Percentiles rank a stretch among this genome's conserved stretches.
These are phyloP conservation scores for Cerastis rubricosa DNA, from an alignment of 2,888 invertebrate genomes.

Conservation along the genomic window DNA sequence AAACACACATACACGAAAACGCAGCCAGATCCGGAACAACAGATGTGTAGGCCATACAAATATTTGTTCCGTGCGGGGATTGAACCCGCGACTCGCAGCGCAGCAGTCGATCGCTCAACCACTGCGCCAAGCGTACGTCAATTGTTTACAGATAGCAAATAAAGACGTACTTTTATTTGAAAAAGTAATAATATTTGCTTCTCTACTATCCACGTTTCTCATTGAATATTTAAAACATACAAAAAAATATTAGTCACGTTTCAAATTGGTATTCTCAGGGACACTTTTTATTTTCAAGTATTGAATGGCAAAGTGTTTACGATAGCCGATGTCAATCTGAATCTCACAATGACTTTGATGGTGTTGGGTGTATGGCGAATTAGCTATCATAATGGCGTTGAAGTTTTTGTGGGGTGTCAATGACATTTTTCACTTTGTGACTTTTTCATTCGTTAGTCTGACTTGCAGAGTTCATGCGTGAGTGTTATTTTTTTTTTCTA, in stretches of 20 bases:
- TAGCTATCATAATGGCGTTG: slow-evolving; percentile 68
- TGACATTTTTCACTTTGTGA: slow-evolving; percentile 67
- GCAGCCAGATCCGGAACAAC: too few species aligned
- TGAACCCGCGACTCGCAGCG: too few species aligned
- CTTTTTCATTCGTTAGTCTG: slow-evolving; percentile 18
- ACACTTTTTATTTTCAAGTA: slow-evolving; percentile 61
- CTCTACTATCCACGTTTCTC: slow-evolving; percentile 30
- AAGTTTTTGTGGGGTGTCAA: slow-evolving; percentile 75
- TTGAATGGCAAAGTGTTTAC: slow-evolving; percentile 58
- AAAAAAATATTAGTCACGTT: slow-evolving; percentile 70
- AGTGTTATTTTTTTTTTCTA: slow-evolving; percentile 51
- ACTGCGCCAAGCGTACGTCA: too few species aligned
- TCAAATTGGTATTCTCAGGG: slow-evolving; percentile 68
- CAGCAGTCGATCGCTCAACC: too few species aligned
- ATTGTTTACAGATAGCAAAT: slow-evolving; percentile 12
- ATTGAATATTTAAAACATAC: slow-evolving; percentile 44
- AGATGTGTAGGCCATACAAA: too few species aligned
- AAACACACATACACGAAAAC: too few species aligned
- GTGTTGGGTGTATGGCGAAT: slow-evolving; percentile 69
- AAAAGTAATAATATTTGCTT: slow-evolving; percentile 25
- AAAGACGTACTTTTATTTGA: neutral
- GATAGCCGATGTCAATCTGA: slow-evolving; percentile 48
- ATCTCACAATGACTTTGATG: slow-evolving; percentile 48
- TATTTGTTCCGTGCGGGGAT: too few species aligned
- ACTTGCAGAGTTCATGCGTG: slow-evolving; percentile 9